Conservation (phyloP, 2,113 vertebrate species). For the Amphiprion ocellaris region DNA sequence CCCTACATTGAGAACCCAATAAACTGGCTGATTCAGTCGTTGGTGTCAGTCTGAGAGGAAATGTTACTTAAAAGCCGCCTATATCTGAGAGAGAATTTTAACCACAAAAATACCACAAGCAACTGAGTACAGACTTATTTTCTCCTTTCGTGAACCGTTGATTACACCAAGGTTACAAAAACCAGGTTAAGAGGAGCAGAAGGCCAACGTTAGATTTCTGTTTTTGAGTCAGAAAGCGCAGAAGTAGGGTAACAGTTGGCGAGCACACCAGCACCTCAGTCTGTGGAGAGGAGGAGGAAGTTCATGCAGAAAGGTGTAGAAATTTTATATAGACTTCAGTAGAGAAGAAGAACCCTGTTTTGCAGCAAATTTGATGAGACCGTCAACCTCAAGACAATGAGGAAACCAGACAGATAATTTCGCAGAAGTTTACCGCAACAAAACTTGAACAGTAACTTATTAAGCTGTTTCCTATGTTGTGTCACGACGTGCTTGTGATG, state of each 20-base stretch:
- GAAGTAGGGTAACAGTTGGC: constrained; percentile 53
- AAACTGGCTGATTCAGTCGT: constrained; percentile 19
- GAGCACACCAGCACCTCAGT: constrained; percentile 43
- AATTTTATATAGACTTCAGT: constrained; percentile 11
- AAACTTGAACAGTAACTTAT: neutral
- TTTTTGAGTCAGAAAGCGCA: constrained; percentile 72
- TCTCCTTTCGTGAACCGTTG: constrained; percentile 16
- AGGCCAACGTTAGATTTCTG: constrained; percentile 42
- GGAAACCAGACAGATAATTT: neutral
- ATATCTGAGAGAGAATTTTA: constrained; percentile 15
- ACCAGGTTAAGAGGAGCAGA: constrained; percentile 27
- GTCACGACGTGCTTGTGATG: constrained; percentile 6
- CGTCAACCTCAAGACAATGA: neutral
- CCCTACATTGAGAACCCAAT: neutral
- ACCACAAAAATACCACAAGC: constrained; percentile 51
- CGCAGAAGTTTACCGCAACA: neutral
- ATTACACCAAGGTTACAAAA: constrained; percentile 49
- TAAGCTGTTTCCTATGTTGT: constrained; percentile 26
- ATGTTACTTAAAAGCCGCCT: constrained; percentile 37
- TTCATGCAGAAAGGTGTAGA: constrained; percentile 47
- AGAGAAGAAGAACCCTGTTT: constrained; percentile 39
- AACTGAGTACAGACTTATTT: constrained; percentile 3
- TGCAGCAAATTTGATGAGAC: constrained; percentile 5
- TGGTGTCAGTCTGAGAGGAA: constrained; percentile 27
- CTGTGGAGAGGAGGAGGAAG: constrained; percentile 54